phyloP scores from a whole-genome alignment of 1,140 invertebrate species.

The Microplitis demolitor region DNA sequence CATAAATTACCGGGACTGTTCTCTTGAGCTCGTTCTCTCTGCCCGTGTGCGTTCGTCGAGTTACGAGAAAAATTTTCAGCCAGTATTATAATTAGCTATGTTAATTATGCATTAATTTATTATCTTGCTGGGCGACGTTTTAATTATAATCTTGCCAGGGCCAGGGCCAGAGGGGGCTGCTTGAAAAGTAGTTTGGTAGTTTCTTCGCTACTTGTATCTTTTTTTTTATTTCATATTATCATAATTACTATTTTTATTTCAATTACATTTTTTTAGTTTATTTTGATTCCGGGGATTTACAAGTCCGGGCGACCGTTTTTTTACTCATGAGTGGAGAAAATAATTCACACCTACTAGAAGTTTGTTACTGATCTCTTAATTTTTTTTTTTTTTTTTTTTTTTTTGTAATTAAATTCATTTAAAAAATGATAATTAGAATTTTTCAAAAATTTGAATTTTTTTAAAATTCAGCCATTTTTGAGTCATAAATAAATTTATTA shows the following conservation, averaged over 20 bases:
- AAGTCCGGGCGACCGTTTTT: too few relatives aligned
- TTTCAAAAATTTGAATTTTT: too few relatives aligned
- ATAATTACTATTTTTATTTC: slow-evolving; percentile 14
- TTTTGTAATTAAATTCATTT: too few relatives aligned
- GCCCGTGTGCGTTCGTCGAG: slow-evolving; percentile 40
- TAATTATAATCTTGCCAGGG: slow-evolving; percentile 54
- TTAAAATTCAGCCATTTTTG: too few relatives aligned
- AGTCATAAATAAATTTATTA: too few relatives aligned
- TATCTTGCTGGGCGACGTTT: slow-evolving; percentile 56
- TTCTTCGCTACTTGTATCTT: slow-evolving; percentile 39
- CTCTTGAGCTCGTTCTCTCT: slow-evolving; percentile 45
- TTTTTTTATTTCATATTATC: slow-evolving; percentile 31
- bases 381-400: too few relatives aligned
- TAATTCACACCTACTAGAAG: not conserved
- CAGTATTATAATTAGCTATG: slow-evolving; percentile 61
- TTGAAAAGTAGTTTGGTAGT: slow-evolving; percentile 55
- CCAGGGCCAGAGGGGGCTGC: slow-evolving; percentile 40
- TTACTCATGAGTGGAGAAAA: not conserved
- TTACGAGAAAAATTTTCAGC: slow-evolving; percentile 54
- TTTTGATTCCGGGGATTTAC: not conserved
- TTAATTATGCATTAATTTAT: slow-evolving; percentile 62
- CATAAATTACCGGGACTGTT: slow-evolving; percentile 55
- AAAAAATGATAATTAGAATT: too few relatives aligned
- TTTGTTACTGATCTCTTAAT: too few relatives aligned
- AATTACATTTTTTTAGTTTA: slow-evolving; percentile 7